These are phyloP conservation scores for Synergus itoensis DNA, from an alignment of 2,888 invertebrate species.

Conservation along the genomic window DNA sequence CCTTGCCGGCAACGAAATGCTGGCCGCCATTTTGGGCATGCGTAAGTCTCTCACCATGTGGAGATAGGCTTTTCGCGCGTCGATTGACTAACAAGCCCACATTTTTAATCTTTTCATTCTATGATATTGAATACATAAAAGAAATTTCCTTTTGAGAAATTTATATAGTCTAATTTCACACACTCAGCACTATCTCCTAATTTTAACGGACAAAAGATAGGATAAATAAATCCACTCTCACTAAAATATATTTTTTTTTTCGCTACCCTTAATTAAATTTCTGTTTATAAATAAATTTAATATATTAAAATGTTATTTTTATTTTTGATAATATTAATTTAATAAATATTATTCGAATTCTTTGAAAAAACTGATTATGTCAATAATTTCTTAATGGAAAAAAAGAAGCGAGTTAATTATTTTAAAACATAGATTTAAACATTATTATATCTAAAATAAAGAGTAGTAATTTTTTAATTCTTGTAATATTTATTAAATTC, in stretches of 20 bases:
- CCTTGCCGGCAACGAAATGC: conserved; percentile 65
- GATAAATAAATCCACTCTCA: no score
- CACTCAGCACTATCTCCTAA: background rate
- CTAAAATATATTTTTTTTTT: no score
- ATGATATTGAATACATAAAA: background rate
- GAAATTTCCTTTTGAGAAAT: background rate
- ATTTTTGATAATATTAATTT: background rate
- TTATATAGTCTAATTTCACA: background rate
- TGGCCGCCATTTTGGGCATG: conserved; percentile 71
- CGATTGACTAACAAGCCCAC: conserved; percentile 37
- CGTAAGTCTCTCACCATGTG: conserved; percentile 68
- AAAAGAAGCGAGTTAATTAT: background rate
- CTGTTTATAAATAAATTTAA: background rate
- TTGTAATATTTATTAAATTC: background rate
- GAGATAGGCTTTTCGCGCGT: conserved; percentile 62
- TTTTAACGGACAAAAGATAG: background rate
- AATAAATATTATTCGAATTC: background rate
- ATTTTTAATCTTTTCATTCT: conserved; percentile 7
- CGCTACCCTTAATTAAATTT: background rate
- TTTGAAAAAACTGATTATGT: background rate
- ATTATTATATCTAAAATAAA: background rate
- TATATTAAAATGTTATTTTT: background rate
- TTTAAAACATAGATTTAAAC: background rate
- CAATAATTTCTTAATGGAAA: background rate
- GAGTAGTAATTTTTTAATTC: background rate